phyloP scores from a whole-genome alignment of 2,797 vertebrate species.

The Hypotaenidia okinawae region DNA sequence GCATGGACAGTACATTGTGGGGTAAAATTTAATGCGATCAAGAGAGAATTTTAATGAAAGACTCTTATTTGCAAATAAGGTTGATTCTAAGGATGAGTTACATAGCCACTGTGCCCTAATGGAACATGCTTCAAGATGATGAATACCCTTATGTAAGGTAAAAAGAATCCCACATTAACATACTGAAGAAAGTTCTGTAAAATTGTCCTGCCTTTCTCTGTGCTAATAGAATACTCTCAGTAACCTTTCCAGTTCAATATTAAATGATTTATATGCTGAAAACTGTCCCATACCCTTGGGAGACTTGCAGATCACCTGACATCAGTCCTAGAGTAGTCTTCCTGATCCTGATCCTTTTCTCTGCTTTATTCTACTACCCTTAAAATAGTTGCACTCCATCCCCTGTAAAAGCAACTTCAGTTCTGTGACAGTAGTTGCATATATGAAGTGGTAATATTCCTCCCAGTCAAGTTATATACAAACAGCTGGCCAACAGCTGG shows the following conservation, averaged over 20 bases:
- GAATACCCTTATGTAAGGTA: neutral
- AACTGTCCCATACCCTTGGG: neutral
- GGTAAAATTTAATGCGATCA: neutral
- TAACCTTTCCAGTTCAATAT: neutral
- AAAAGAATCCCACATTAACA: neutral
- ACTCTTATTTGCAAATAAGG: neutral
- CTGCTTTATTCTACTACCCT: neutral
- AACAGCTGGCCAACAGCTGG: neutral
- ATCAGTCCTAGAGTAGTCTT: neutral
- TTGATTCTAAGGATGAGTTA: neutral
- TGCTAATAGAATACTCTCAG: neutral
- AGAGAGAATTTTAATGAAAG: neutral
- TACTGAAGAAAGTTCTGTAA: neutral
- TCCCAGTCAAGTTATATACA: neutral
- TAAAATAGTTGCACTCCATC: neutral
- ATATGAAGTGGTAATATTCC: neutral
- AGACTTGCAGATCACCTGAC: neutral
- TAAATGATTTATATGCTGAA: neutral
- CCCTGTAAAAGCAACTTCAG: neutral
- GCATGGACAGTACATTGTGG: too few species aligned
- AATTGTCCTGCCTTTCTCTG: neutral
- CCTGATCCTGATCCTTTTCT: neutral
- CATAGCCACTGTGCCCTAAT: neutral
- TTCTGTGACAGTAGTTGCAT: neutral
- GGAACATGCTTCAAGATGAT: neutral